Conservation (phyloP, 1,140 invertebrate genomes). For the Trachymyrmex septentrionalis region DNA sequence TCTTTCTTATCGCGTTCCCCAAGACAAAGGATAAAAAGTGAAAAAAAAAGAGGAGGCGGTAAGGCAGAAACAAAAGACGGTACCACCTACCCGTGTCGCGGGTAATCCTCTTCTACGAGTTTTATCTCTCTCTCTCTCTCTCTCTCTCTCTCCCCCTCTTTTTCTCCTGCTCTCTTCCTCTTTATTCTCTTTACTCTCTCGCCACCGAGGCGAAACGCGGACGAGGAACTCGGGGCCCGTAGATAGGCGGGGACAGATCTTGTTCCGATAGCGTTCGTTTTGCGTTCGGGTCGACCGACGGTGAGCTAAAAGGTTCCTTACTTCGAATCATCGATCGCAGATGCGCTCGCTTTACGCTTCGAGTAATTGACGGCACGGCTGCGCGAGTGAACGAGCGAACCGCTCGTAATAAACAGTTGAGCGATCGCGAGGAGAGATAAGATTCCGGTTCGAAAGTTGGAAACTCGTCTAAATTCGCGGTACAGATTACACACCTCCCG, state of each 20-base stretch:
- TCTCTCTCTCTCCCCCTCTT: background rate
- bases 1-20: constrained; percentile 51
- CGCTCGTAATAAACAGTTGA: constrained; percentile 56
- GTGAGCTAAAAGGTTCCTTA: constrained; percentile 49
- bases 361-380: constrained; percentile 54
- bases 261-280: constrained; percentile 56
- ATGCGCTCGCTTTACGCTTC: constrained; percentile 63
- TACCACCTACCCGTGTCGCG: constrained; percentile 31
- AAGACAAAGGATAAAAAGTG: constrained; percentile 42
- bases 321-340: constrained; percentile 61
- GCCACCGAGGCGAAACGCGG: background rate
- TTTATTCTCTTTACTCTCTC: background rate
- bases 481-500: constrained; percentile 59
- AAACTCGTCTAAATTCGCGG: constrained; percentile 56
- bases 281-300: constrained; percentile 30
- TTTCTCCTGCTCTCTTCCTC: background rate
- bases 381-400: constrained; percentile 56
- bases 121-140: background rate
- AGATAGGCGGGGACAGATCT: constrained; percentile 55
- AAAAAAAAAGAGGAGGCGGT: constrained; percentile 2
- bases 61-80: constrained; percentile 43
- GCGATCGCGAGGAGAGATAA: constrained; percentile 59
- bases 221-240: constrained; percentile 25
- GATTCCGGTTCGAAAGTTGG: constrained; percentile 57
- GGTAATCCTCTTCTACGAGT: constrained; percentile 16